A percentile compares a stretch with the other conserved stretches of the same genome.
These are phyloP conservation scores for Allobates femoralis DNA, from an alignment of 2,797 vertebrate species.

Conservation along the genomic window DNA sequence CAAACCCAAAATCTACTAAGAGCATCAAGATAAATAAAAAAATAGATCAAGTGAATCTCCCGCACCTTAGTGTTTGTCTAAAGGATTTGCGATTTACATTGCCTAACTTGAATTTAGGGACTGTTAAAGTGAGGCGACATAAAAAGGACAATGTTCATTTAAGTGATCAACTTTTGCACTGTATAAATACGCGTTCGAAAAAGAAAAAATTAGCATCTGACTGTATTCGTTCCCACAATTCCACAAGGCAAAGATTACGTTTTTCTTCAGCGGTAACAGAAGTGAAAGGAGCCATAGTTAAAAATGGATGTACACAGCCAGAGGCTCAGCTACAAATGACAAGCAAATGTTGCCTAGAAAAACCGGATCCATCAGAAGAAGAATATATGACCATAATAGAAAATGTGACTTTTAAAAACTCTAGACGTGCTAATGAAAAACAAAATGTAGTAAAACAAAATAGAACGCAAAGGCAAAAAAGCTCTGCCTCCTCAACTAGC, in stretches of 20 bases:
- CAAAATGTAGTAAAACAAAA: conserved; percentile 82
- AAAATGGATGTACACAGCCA: conserved; percentile 75
- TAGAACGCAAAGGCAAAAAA: conserved; percentile 76
- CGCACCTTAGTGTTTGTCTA: conserved; percentile 77
- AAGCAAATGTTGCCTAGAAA: conserved; percentile 63
- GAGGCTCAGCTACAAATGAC: conserved; percentile 79
- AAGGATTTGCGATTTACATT: conserved; percentile 84
- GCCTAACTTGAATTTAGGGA: conserved; percentile 79
- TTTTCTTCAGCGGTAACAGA: conserved; percentile 72
- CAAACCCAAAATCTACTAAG: conserved; percentile 76
- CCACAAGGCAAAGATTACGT: neutral
- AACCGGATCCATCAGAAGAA: conserved; percentile 54
- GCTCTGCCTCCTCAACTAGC: conserved; percentile 69
- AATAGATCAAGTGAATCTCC: conserved; percentile 75
- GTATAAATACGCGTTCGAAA: conserved; percentile 33
- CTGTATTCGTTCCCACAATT: neutral
- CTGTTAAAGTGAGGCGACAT: conserved; percentile 76
- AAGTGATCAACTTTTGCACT: conserved; percentile 27
- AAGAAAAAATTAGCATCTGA: conserved; percentile 64
- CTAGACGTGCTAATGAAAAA: conserved; percentile 88
- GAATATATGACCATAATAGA: conserved; percentile 69
- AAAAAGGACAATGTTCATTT: conserved; percentile 58
- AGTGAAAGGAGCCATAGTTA: conserved; percentile 72
- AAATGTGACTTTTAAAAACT: conserved; percentile 84
- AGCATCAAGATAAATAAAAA: conserved; percentile 79